Base-by-base conservation (phyloP, 2,888 invertebrate species). In the Theristus sp. region DNA sequence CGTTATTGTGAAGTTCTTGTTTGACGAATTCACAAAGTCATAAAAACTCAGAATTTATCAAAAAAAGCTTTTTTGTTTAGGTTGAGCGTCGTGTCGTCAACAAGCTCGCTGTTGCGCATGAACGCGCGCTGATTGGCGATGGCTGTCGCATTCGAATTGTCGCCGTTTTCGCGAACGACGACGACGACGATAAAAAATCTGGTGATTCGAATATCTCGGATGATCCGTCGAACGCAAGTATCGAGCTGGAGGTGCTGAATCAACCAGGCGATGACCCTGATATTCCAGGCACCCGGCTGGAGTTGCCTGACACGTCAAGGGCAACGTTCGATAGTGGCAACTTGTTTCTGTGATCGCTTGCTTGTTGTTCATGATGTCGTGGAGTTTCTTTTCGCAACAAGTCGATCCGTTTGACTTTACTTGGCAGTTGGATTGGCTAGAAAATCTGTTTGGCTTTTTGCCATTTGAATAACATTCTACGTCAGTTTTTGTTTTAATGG, bases 91-190 rank as follows among this genome's bases (percentile, higher is more conserved):
- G 83, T 22, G 83, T 85, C 0, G 81, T 85, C 1, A 84, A 83
- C 71, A 84, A 84, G 69, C 71, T 85, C 62, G 85, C 85, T 1
- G 80, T 82, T 60, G 85, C 85, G 17, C 83, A 85, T 68, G 76
- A 76, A 65, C n/a, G 38, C 13, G 30, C 6, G 24, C 25, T 38
- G 38, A n/a, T 57, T 17, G 3, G 1, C n/a, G 46, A 38, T 6
- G 61, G 61, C 3, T 57, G 25, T 38, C 17, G 38, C 38, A 17
- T 38, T 38, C 38, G 38, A 38, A 38, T 38, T 38, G 38, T 38
- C 10, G 38, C 38, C 38, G 17, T 17, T 6, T 38, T 38, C 38
- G 38, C 6, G 17, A 38, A 38, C 38, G 38, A 38, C 10, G 38
- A 38, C 17, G 38, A 13, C 10, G 38, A 13, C 38, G 10, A 38